These are phyloP conservation scores for Ectemnius continuus DNA, from an alignment of 2,888 invertebrate genomes.

Conservation along the genomic window DNA sequence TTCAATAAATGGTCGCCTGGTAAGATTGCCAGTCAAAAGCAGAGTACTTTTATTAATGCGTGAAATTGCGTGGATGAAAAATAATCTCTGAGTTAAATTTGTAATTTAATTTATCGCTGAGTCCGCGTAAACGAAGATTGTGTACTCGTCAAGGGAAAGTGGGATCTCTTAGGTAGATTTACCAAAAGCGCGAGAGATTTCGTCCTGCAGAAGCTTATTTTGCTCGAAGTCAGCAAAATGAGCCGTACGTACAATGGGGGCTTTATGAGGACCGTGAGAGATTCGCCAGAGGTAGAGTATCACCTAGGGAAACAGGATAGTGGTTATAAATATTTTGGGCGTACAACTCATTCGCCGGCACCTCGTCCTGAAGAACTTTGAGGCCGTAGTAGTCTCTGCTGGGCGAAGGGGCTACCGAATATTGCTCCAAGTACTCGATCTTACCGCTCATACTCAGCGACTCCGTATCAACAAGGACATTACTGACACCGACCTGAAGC, in stretches of 20 bases:
- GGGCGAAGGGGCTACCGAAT: slow-evolving; percentile 71
- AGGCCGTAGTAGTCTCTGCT: slow-evolving; percentile 74
- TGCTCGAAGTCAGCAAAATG: slow-evolving; percentile 61
- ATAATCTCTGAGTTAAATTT: background rate
- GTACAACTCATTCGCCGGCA: slow-evolving; percentile 32
- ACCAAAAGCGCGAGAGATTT: slow-evolving; percentile 70
- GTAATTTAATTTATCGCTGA: too few relatives aligned
- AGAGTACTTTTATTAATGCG: background rate
- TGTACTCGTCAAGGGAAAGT: background rate
- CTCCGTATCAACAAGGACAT: slow-evolving; percentile 14
- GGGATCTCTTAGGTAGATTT: slow-evolving; percentile 8
- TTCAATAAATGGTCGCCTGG: slow-evolving; percentile 56
- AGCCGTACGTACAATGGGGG: slow-evolving; percentile 56
- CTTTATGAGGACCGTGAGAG: slow-evolving; percentile 70
- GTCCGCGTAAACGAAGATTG: too few relatives aligned
- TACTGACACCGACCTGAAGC: slow-evolving; percentile 28
- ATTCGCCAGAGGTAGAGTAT: slow-evolving; percentile 70
- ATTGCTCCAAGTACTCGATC: slow-evolving; percentile 67
- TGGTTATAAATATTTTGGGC: slow-evolving; percentile 12
- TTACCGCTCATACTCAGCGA: slow-evolving; percentile 61
- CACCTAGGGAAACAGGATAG: slow-evolving; percentile 55
- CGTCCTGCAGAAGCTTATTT: slow-evolving; percentile 64
- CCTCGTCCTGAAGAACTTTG: slow-evolving; percentile 66
- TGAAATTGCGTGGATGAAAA: background rate
- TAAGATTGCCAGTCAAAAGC: background rate